Conservation (phyloP, 1,140 invertebrate species). For the Bombus huntii region DNA sequence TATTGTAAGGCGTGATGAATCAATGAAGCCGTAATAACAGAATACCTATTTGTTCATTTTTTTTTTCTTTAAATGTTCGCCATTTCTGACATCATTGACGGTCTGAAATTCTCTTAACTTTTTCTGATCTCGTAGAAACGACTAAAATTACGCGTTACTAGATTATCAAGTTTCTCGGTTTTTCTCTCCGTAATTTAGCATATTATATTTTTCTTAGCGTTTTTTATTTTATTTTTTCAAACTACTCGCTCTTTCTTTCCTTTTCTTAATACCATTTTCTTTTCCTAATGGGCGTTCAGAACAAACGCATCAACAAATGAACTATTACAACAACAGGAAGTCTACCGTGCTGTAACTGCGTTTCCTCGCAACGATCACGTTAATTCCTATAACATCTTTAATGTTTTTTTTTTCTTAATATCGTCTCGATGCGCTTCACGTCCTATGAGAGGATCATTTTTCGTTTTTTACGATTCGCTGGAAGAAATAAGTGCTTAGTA, state of each 20-base stretch:
- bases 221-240: conserved; percentile 7
- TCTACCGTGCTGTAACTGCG: conserved; percentile 47
- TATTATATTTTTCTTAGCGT: conserved; percentile 13
- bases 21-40: conserved; percentile 52
- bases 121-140: conserved; percentile 19
- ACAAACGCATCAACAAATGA: conserved; percentile 37
- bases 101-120: conserved; percentile 18
- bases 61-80: conserved; percentile 10
- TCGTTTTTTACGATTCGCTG: conserved; percentile 7
- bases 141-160: conserved; percentile 28
- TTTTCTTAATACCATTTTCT: background rate
- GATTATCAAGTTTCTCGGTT: conserved; percentile 8
- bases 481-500: conserved; percentile 6
- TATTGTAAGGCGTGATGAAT: conserved; percentile 54
- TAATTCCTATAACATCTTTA: conserved; percentile 32
- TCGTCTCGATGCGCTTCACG: background rate
- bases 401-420: background rate
- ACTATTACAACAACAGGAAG: conserved; percentile 54
- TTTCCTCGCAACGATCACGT: conserved; percentile 24
- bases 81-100: conserved; percentile 19
- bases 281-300: conserved; percentile 33
- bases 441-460: background rate
- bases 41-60: conserved; percentile 43
- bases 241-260: conserved; percentile 18
- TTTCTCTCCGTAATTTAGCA: background rate